Evolutionary conservation across 2,113 vertebrate genomes (phyloP).

Genomic region (Limanda limanda): DNA sequence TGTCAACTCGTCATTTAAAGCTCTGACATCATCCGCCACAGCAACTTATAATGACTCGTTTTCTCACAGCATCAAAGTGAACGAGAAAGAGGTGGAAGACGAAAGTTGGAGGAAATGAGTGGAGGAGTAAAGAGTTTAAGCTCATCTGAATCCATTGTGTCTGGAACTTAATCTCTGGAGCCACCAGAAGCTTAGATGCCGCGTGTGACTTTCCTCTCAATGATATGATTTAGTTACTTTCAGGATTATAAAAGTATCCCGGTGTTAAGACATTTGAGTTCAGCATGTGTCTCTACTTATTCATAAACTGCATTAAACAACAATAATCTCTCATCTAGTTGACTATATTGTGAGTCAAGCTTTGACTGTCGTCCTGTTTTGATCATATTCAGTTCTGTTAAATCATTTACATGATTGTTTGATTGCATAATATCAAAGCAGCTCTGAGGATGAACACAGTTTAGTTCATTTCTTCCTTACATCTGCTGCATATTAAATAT

Average conservation of each 20-base stretch:
- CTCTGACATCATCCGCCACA: constrained; percentile 30
- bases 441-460: too few species aligned
- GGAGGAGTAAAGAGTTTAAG: constrained; percentile 71
- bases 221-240: constrained; percentile 63
- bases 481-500: not conserved
- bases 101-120: constrained; percentile 56
- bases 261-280: constrained; percentile 29
- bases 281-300: constrained; percentile 35
- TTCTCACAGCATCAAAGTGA: constrained; percentile 65
- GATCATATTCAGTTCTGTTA: too few species aligned
- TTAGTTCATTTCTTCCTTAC: not conserved
- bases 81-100: constrained; percentile 37
- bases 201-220: constrained; percentile 64
- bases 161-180: constrained; percentile 64
- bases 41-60: constrained; percentile 48
- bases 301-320: not conserved
- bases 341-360: too few species aligned
- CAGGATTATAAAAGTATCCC: constrained; percentile 50
- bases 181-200: constrained; percentile 62
- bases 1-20: constrained; percentile 48
- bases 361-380: too few species aligned
- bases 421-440: not conserved
- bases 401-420: not conserved
- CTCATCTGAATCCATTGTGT: constrained; percentile 69
- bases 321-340: not conserved